A percentile compares a stretch with the other conserved stretches of the same genome.
These are phyloP conservation scores for Chrysomallon squamiferum DNA, from an alignment of 1,140 invertebrate genomes.

Conservation along the genomic window DNA sequence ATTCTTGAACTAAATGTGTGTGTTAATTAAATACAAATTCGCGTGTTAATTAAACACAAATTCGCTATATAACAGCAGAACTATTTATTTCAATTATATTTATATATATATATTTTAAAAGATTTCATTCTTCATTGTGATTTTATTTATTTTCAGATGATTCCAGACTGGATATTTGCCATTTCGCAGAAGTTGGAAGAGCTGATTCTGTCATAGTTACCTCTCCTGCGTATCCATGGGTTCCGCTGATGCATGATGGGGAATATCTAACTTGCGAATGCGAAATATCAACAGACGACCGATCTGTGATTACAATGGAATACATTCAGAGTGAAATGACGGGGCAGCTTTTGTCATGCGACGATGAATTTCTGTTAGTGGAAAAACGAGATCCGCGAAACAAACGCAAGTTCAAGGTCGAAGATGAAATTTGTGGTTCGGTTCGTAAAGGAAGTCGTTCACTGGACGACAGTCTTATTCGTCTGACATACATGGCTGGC, in stretches of 20 bases:
- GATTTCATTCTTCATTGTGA: neutral
- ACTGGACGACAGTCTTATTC: neutral
- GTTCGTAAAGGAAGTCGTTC: neutral
- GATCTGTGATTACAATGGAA: neutral
- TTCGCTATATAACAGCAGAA: neutral
- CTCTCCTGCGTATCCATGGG: conserved; percentile 1
- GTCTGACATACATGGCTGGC: neutral
- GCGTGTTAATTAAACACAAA: neutral
- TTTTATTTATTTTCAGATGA: neutral
- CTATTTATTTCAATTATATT: too few relatives aligned
- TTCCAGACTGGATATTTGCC: neutral
- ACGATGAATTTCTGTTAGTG: neutral
- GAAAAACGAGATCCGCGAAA: neutral
- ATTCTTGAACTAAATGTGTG: neutral
- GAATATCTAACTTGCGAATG: neutral
- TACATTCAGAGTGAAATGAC: neutral
- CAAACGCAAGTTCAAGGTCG: neutral
- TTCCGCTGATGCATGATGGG: neutral
- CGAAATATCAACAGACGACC: neutral
- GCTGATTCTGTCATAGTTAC: conserved; percentile 2
- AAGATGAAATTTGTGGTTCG: neutral
- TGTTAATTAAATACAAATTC: neutral
- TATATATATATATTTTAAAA: neutral
- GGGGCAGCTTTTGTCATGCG: neutral
- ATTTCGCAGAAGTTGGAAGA: neutral